Conservation (phyloP, 2,888 invertebrate genomes). For the Mongoloraphidia duomilia region DNA sequence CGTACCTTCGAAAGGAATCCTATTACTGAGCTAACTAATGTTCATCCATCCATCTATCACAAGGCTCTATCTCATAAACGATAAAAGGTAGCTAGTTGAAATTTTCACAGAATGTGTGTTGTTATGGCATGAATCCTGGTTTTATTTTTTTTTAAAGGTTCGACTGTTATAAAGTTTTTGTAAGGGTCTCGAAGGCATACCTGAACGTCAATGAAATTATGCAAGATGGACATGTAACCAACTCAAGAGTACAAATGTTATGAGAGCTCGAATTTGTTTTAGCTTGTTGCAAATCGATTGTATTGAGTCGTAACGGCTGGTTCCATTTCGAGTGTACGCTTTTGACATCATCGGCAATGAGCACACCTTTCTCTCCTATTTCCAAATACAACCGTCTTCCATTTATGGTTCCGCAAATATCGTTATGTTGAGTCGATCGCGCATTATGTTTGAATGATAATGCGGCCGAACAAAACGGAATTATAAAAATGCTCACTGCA, state of each 20-base stretch:
- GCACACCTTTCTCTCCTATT: constrained; percentile 25
- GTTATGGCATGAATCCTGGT: too few relatives aligned
- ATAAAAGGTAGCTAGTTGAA: too few relatives aligned
- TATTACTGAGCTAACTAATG: too few relatives aligned
- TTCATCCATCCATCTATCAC: too few relatives aligned
- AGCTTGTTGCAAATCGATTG: background rate
- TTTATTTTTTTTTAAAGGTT: too few relatives aligned
- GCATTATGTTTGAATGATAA: too few relatives aligned
- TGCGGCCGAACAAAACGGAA: too few relatives aligned
- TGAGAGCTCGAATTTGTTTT: background rate
- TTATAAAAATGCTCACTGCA: too few relatives aligned
- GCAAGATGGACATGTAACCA: constrained; percentile 57
- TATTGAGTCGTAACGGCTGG: background rate
- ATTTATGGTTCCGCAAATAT: constrained; percentile 24
- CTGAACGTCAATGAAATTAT: constrained; percentile 39
- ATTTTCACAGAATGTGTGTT: too few relatives aligned
- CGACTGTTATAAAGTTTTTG: too few relatives aligned
- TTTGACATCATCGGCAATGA: constrained; percentile 24
- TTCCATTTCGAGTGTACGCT: background rate
- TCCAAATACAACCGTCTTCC: constrained; percentile 27
- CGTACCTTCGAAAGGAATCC: too few relatives aligned
- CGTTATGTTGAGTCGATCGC: constrained; percentile 9
- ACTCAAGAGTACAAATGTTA: constrained; percentile 47
- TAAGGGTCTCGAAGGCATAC: constrained; percentile 13
- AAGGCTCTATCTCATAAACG: too few relatives aligned